phyloP scores from a whole-genome alignment of 2,797 vertebrate genomes.

The Cyclura pinguis region DNA sequence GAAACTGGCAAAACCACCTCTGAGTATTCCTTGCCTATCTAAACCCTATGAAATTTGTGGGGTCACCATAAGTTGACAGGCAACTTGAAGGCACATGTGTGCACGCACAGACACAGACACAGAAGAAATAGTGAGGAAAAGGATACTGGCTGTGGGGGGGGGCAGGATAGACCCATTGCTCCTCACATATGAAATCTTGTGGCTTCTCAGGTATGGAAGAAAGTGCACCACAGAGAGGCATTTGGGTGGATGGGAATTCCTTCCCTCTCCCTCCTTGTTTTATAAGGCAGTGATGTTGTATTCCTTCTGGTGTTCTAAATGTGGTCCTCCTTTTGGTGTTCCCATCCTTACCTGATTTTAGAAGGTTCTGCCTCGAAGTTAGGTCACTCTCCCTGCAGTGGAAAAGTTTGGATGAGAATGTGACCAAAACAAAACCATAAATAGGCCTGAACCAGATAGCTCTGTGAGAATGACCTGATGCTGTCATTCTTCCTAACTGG shows the following conservation, averaged over 20 bases:
- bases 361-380: background rate
- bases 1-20: no score
- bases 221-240: no score
- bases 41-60: no score
- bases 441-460: background rate
- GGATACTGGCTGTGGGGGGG: background rate
- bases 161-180: no score
- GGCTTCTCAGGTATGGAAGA: background rate
- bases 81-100: no score
- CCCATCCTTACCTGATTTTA: slow-evolving; percentile 10
- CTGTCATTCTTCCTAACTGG: background rate
- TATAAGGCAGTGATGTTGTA: background rate
- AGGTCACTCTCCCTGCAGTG: background rate
- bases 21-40: no score
- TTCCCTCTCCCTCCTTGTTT: background rate
- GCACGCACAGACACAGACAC: no score
- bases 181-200: background rate
- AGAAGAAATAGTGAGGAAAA: background rate
- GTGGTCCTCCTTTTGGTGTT: background rate
- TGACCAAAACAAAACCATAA: background rate
- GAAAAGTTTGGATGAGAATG: background rate
- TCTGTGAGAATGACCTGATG: background rate
- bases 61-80: no score
- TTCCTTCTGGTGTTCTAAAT: background rate
- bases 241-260: background rate